These are phyloP conservation scores for Furcifer pardalis DNA, from an alignment of 2,797 vertebrate species.

Conservation along the genomic window DNA sequence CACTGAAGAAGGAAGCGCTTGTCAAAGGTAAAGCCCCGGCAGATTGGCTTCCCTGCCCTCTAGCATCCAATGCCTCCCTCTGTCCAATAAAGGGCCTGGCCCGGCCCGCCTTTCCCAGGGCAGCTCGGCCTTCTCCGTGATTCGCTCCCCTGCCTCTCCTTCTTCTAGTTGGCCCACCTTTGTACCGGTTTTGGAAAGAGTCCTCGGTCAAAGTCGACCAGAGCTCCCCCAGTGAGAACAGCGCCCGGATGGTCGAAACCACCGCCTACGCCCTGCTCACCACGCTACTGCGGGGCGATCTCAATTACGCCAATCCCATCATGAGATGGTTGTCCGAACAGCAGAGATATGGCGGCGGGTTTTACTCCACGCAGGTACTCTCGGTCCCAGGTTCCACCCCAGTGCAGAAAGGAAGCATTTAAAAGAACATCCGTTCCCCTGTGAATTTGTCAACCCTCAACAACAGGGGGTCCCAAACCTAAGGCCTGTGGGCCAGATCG, in stretches of 20 bases:
- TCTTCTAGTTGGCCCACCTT: constrained; percentile 76
- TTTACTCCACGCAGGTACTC: constrained; percentile 87
- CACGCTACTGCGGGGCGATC: constrained; percentile 76
- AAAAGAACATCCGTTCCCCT: not conserved
- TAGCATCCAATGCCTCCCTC: too few relatives aligned
- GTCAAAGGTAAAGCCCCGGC: constrained; percentile 74
- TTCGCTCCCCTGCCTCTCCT: not conserved
- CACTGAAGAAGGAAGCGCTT: constrained; percentile 77
- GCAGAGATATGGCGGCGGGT: constrained; percentile 87
- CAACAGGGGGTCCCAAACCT: too few relatives aligned
- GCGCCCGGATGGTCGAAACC: constrained; percentile 85
- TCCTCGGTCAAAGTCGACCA: constrained; percentile 53
- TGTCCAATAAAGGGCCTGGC: not conserved
- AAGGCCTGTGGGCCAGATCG: too few relatives aligned
- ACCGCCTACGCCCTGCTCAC: constrained; percentile 87
- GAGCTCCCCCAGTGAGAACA: constrained; percentile 69
- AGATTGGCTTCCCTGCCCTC: too few relatives aligned
- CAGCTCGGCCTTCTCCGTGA: not conserved
- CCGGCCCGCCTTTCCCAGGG: not conserved
- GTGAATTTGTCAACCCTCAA: too few relatives aligned
- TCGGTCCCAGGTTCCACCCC: not conserved
- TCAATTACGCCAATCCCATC: constrained; percentile 81
- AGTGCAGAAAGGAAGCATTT: too few relatives aligned
- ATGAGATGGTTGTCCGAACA: constrained; percentile 89
- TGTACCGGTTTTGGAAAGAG: constrained; percentile 87